phyloP scores from a whole-genome alignment of 23 tunicate species.

The Halocynthia aurantium region DNA sequence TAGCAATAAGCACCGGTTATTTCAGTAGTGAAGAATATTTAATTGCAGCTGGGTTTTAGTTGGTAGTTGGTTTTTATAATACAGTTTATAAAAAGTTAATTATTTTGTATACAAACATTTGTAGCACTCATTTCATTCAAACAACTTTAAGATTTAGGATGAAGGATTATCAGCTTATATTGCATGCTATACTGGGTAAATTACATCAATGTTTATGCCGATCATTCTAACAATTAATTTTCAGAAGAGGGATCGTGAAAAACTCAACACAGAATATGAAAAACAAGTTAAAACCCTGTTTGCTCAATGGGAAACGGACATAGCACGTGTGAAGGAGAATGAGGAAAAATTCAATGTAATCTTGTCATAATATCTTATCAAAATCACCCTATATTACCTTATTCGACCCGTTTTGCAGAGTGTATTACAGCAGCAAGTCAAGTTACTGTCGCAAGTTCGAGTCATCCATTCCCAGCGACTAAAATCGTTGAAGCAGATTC shows the following conservation, averaged over 20 bases:
- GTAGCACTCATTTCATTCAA: no score
- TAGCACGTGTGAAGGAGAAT: constrained; percentile 59
- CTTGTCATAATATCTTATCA: background rate
- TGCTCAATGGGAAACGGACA: constrained; percentile 66
- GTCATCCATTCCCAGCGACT: constrained; percentile 70
- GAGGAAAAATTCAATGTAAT: constrained; percentile 71
- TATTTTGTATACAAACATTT: background rate
- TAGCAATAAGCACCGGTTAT: no score
- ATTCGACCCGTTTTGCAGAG: constrained; percentile 16
- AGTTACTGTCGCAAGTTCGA: constrained; percentile 59
- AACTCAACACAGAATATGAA: constrained; percentile 56
- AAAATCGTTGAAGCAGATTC: constrained; percentile 66
- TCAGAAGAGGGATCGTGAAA: constrained; percentile 34
- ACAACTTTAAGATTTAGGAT: no score
- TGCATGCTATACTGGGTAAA: no score
- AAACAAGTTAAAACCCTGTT: constrained; percentile 54
- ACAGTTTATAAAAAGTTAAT: no score
- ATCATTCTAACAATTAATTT: no score
- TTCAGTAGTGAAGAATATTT: no score
- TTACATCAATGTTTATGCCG: no score
- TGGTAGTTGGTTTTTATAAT: no score
- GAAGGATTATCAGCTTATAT: no score
- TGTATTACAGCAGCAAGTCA: constrained; percentile 57
- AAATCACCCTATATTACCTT: background rate
- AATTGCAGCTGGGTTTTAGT: no score